Conservation (phyloP, 2,888 invertebrate genomes). For the Leptinotarsa juncta region DNA sequence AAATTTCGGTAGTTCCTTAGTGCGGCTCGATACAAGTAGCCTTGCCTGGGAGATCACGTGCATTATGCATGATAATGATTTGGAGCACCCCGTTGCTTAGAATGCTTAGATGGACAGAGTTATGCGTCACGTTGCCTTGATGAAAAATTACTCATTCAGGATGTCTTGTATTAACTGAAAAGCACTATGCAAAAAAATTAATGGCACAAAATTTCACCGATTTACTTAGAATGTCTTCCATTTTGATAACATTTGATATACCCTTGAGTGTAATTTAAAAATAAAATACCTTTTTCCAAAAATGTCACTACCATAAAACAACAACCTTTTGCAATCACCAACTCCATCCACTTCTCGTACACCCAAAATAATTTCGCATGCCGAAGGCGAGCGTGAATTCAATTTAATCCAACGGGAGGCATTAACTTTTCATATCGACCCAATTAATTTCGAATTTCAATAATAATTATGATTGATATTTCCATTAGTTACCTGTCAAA, state of each 20-base stretch:
- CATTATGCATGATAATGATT: too few relatives aligned
- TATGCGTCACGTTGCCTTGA: too few relatives aligned
- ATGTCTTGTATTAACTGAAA: too few relatives aligned
- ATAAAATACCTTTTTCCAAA: not conserved
- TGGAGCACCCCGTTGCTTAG: too few relatives aligned
- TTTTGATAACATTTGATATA: not conserved
- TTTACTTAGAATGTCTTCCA: not conserved
- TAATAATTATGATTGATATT: slow-evolving; percentile 51
- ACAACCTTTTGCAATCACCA: not conserved
- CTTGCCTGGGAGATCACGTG: too few relatives aligned
- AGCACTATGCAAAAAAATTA: too few relatives aligned
- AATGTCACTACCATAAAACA: not conserved
- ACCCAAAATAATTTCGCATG: slow-evolving; percentile 33
- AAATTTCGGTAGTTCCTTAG: too few relatives aligned
- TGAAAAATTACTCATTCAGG: too few relatives aligned
- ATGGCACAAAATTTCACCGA: too few relatives aligned
- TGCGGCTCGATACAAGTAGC: too few relatives aligned
- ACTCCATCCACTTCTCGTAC: not conserved
- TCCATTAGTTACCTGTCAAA: slow-evolving; percentile 51
- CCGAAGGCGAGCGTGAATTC: slow-evolving; percentile 42
- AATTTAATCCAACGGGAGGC: slow-evolving; percentile 40
- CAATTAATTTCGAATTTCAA: slow-evolving; percentile 53
- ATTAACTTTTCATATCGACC: slow-evolving; percentile 49
- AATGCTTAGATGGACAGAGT: too few relatives aligned
- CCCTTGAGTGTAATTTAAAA: not conserved